phyloP scores from a whole-genome alignment of 2,888 invertebrate genomes.

The Linhomoeus sp. region DNA sequence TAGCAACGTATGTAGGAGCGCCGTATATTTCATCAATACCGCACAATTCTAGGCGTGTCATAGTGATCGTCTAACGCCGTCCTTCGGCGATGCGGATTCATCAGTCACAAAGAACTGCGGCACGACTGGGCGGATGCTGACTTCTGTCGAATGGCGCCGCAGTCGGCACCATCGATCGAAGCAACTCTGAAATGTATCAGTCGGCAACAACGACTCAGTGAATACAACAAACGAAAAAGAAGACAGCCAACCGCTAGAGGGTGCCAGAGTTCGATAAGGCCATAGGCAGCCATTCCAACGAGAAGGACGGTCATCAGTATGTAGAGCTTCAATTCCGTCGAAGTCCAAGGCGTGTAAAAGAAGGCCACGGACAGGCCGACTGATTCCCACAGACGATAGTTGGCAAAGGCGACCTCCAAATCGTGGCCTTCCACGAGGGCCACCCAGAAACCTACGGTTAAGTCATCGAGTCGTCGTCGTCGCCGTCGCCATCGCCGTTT shows the following conservation, averaged over 20 bases:
- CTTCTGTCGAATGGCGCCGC: too few species aligned
- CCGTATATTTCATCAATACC: too few species aligned
- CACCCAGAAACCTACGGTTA: conserved; percentile 44
- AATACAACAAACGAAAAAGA: too few species aligned
- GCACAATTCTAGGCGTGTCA: too few species aligned
- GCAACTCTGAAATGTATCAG: too few species aligned
- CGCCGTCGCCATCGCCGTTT: not conserved
- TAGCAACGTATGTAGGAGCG: too few species aligned
- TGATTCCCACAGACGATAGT: conserved; percentile 76
- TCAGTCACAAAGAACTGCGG: too few species aligned
- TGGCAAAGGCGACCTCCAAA: conserved; percentile 73
- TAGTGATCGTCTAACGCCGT: too few species aligned
- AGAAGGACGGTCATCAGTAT: conserved; percentile 46
- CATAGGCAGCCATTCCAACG: conserved; percentile 53
- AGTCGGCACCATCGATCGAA: too few species aligned
- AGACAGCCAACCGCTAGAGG: not conserved
- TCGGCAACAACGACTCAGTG: too few species aligned
- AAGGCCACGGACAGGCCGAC: conserved; percentile 70
- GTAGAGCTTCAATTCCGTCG: conserved; percentile 50
- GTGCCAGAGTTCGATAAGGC: conserved; percentile 33
- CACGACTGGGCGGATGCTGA: too few species aligned
- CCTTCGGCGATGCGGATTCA: too few species aligned
- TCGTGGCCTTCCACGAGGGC: conserved; percentile 54
- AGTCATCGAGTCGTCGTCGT: not conserved
- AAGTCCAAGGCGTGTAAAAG: conserved; percentile 52